Evolutionary conservation across 2,113 vertebrate species (phyloP).

Genomic region (Mirounga angustirostris): DNA sequence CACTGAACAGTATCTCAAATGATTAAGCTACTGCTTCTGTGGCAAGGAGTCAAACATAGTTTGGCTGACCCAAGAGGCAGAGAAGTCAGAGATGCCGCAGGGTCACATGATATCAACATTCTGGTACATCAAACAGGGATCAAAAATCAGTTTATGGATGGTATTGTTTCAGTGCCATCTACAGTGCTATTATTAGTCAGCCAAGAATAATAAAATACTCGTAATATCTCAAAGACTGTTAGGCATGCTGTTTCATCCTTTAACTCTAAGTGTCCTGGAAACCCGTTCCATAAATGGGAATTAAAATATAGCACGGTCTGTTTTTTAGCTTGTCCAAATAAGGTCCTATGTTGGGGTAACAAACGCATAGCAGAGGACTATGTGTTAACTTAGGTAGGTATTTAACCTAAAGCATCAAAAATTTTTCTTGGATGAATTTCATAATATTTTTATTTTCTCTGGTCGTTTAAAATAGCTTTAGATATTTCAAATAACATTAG

Average conservation of each 20-base stretch:
- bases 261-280: conserved; percentile 80
- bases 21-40: conserved; percentile 75
- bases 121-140: conserved; percentile 43
- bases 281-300: conserved; percentile 78
- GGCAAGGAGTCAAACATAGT: conserved; percentile 69
- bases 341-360: conserved; percentile 55
- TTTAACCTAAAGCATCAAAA: conserved; percentile 19
- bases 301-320: conserved; percentile 58
- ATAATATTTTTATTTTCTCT: neutral
- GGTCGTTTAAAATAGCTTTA: conserved; percentile 37
- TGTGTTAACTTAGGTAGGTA: neutral
- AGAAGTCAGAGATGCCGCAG: conserved; percentile 54
- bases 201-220: conserved; percentile 79
- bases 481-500: neutral
- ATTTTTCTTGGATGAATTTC: conserved; percentile 14
- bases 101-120: conserved; percentile 65
- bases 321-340: conserved; percentile 77
- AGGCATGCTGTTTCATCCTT: conserved; percentile 75
- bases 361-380: neutral
- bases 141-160: conserved; percentile 72
- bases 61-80: conserved; percentile 66
- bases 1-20: conserved; percentile 53
- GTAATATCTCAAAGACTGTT: conserved; percentile 66
- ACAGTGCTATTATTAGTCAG: conserved; percentile 71
- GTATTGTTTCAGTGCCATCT: conserved; percentile 34